Evolutionary conservation across 2,113 vertebrate species (phyloP).

Genomic region (Seriola dumerili): DNA sequence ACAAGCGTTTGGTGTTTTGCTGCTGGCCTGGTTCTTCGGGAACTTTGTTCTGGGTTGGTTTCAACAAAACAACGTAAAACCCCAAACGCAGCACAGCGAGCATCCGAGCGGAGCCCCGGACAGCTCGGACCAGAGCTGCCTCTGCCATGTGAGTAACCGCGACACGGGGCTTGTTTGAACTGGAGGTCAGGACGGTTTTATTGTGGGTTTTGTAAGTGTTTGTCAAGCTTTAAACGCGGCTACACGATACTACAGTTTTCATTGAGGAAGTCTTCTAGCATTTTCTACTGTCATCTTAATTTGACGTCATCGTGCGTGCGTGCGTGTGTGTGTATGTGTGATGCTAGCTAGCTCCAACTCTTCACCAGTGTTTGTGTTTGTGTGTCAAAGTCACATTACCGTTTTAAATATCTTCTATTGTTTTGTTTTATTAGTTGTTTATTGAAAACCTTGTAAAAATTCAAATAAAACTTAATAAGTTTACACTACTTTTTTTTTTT

Average conservation of each 20-base stretch:
- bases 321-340: neutral
- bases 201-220: accelerated
- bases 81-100: constrained; percentile 52
- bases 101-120: constrained; percentile 13
- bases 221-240: neutral
- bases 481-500: neutral
- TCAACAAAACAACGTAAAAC: constrained; percentile 58
- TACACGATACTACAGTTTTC: neutral
- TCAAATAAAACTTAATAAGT: neutral
- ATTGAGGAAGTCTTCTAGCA: constrained; percentile 69
- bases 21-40: constrained; percentile 72
- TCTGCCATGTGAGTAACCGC: constrained; percentile 82
- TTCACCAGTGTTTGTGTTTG: neutral
- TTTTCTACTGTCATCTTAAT: constrained; percentile 68
- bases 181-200: neutral
- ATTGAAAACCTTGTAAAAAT: neutral
- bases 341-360: neutral
- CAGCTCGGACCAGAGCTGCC: constrained; percentile 82
- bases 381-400: neutral
- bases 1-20: constrained; percentile 38
- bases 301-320: constrained; percentile 70
- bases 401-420: too few relatives aligned
- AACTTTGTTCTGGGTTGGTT: constrained; percentile 80
- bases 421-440: neutral
- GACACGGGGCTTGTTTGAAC: accelerated